Base-by-base conservation (phyloP, 2,797 vertebrate species). In the Antennarius maculatus region DNA sequence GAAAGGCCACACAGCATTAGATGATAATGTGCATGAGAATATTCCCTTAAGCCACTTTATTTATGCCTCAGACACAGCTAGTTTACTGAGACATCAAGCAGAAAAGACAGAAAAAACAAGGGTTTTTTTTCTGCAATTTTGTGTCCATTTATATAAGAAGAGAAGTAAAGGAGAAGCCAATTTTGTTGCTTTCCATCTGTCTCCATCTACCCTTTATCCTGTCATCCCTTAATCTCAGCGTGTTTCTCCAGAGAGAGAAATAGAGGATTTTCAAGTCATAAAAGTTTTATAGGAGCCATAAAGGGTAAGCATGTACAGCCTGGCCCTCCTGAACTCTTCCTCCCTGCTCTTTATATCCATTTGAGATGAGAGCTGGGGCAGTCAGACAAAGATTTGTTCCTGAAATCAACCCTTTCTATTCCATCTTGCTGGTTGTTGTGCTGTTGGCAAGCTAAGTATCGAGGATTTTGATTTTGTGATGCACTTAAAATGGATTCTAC, bases 251-350 rank as follows among this genome's bases (percentile, higher is more conserved):
- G 73, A 74, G 76, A 70, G 58, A 48, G 59, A 88, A 71, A 80
- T 27, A 39, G 72, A 80, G 79, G 77, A 83, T 84, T 83, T 88
- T 77, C 69, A 66, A 60, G 77, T 74, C 80, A 77, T 89, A 82
- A 88, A 88, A 74, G 64, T 86, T 86, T 89, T 86, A 90, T 83
- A 74, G 82, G 61, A 71, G 70, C 72, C 23, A 48, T 87, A 85
- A 87, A 86, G 79, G 82, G 71, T 65, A 77, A 88, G 61, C 71
- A 61, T 68, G 75, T 74, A 70, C 57, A 54, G 72, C 47, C 68
- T 27, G 64, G 68, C 69, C 65, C 47, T 69, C 31, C 71, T 81
- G 82, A 89, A 78, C 81, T 80, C 71, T 69, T 71, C 48, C 64
- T 71, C 52, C 43, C 46, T 28, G 61, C 45, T 77, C 67, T 79